Conservation (phyloP, 2,797 vertebrate species). For the Melanogrammus aeglefinus region DNA sequence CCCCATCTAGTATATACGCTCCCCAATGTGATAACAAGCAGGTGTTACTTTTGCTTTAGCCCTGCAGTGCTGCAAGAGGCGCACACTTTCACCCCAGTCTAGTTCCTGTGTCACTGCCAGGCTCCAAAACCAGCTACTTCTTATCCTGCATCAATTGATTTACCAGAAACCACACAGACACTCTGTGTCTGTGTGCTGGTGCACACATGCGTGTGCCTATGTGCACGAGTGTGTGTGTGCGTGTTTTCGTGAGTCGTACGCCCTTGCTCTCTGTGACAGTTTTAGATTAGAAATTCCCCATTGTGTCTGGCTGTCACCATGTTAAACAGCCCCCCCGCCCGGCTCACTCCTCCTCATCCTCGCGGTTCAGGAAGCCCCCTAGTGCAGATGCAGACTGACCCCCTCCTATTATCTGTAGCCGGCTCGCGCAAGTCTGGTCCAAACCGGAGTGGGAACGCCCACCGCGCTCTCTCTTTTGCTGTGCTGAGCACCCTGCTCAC, state of each 20-base stretch:
- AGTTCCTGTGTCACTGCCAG: too few relatives aligned
- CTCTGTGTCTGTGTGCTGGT: background rate
- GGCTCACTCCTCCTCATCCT: background rate
- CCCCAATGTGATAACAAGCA: too few relatives aligned
- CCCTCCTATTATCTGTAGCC: background rate
- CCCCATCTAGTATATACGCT: too few relatives aligned
- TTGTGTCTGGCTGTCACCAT: background rate
- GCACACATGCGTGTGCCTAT: background rate
- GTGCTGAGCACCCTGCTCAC: background rate
- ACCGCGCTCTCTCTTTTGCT: too few relatives aligned
- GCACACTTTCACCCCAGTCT: too few relatives aligned
- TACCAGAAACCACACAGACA: too few relatives aligned
- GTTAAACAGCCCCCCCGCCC: background rate
- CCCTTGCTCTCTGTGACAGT: background rate
- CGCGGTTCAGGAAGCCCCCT: background rate
- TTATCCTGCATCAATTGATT: too few relatives aligned
- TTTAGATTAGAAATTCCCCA: background rate
- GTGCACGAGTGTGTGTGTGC: background rate
- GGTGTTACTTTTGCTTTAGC: too few relatives aligned
- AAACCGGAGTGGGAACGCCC: background rate
- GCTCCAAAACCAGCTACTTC: too few relatives aligned
- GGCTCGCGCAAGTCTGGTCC: background rate
- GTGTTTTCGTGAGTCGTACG: background rate
- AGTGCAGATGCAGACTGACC: background rate
- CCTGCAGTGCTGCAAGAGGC: too few relatives aligned